These are phyloP conservation scores for Stenodera caucasica DNA, from an alignment of 2,888 invertebrate species.

Conservation along the genomic window DNA sequence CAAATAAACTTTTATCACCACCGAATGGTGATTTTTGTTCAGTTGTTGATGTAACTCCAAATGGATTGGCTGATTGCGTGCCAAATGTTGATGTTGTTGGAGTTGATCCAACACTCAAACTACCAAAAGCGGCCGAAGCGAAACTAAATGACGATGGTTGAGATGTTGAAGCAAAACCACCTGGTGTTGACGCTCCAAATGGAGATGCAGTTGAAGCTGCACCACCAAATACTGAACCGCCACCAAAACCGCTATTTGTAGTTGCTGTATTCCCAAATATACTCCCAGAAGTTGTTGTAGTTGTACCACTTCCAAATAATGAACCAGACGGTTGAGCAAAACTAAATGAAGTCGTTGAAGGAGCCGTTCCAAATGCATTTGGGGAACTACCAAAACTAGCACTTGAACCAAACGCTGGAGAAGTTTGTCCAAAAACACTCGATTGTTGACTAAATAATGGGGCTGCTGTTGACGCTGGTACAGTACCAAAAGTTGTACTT, in stretches of 20 bases:
- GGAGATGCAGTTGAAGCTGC: constrained; percentile 12
- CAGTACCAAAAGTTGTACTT: constrained; percentile 5
- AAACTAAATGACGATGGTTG: constrained; percentile 36
- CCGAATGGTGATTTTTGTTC: constrained; percentile 28
- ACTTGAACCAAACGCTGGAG: neutral
- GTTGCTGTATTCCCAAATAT: constrained; percentile 35
- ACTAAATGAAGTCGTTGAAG: constrained; percentile 4
- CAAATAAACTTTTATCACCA: constrained; percentile 27
- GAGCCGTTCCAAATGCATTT: constrained; percentile 16
- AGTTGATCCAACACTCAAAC: constrained; percentile 37
- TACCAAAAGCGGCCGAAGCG: constrained; percentile 46
- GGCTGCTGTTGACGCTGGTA: neutral
- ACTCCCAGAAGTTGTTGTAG: constrained; percentile 27
- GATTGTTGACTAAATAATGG: constrained; percentile 1
- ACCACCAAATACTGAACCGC: constrained; percentile 15
- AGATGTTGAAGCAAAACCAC: constrained; percentile 34
- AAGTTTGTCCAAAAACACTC: constrained; percentile 10
- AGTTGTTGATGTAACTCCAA: constrained; percentile 19
- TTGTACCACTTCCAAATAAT: constrained; percentile 23
- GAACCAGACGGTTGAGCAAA: constrained; percentile 15
- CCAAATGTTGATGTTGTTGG: constrained; percentile 32
- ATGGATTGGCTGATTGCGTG: constrained; percentile 30
- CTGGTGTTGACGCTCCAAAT: constrained; percentile 21
- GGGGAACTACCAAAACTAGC: constrained; percentile 6
- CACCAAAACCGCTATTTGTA: constrained; percentile 11